phyloP scores from a whole-genome alignment of 2,113 vertebrate species.

The Eonycteris spelaea region DNA sequence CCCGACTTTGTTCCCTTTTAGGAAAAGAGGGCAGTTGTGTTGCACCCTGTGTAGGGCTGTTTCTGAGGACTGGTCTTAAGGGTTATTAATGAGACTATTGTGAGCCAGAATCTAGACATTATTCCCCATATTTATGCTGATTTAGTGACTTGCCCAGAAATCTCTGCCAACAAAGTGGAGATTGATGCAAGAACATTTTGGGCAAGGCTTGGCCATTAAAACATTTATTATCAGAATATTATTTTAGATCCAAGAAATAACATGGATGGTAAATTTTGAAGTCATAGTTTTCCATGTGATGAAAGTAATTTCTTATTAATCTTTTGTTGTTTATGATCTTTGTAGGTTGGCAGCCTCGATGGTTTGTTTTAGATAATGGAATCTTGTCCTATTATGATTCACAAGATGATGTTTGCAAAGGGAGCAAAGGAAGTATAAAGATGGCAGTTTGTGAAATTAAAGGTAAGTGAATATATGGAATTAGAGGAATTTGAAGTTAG shows the following conservation, averaged over 20 bases:
- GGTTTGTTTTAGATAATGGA: conserved; percentile 91
- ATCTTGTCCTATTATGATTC: conserved; percentile 91
- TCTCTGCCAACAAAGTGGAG: background rate
- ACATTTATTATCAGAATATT: background rate
- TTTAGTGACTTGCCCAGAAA: background rate
- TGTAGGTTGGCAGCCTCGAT: conserved; percentile 90
- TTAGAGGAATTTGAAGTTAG: conserved; percentile 43
- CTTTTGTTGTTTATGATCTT: conserved; percentile 53
- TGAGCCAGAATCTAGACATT: conserved; percentile 22
- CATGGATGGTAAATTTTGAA: background rate
- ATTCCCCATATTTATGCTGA: background rate
- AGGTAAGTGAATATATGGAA: conserved; percentile 79
- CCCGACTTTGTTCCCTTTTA: background rate
- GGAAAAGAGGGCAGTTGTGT: background rate
- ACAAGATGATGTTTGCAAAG: conserved; percentile 91
- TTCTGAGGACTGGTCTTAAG: background rate
- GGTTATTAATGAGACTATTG: background rate
- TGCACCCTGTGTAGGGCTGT: background rate
- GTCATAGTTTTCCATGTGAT: background rate
- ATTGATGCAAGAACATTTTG: background rate
- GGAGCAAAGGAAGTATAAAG: conserved; percentile 92
- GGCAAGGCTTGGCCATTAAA: background rate
- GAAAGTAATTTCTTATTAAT: background rate
- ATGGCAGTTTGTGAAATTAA: conserved; percentile 93
- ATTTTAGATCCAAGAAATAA: conserved; percentile 18